A percentile compares a stretch with the other conserved stretches of the same genome.
phyloP scores from a whole-genome alignment of 2,113 vertebrate species.

The Donacobius atricapilla region DNA sequence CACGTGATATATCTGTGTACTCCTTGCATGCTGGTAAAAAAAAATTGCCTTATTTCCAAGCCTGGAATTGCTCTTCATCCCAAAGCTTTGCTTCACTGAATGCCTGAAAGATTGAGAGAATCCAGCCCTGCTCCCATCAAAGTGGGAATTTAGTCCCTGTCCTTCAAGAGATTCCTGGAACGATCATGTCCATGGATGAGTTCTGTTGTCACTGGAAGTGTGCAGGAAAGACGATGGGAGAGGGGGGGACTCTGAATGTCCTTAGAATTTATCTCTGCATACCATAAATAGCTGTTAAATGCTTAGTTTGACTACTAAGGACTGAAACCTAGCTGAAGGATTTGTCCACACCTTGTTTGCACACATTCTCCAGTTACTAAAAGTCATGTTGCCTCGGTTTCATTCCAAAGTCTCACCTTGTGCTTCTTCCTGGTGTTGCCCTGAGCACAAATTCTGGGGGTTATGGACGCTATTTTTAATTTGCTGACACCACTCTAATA shows the following conservation, averaged over 20 bases:
- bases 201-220: background rate
- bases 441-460: background rate
- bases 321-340: background rate
- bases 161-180: background rate
- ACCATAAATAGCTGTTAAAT: background rate
- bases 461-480: conserved; percentile 45
- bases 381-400: background rate
- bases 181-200: background rate
- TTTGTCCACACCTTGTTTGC: background rate
- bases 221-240: background rate
- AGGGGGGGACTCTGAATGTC: background rate
- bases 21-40: background rate
- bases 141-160: background rate
- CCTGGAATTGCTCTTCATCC: background rate
- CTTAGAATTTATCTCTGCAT: background rate
- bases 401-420: background rate
- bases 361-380: background rate
- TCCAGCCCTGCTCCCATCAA: background rate
- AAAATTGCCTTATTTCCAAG: background rate
- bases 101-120: background rate
- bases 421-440: background rate
- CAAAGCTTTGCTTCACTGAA: background rate
- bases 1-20: background rate
- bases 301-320: background rate
- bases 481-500: conserved; percentile 34